Base-by-base conservation (phyloP, 1,140 invertebrate genomes). In the Asobara japonica region DNA sequence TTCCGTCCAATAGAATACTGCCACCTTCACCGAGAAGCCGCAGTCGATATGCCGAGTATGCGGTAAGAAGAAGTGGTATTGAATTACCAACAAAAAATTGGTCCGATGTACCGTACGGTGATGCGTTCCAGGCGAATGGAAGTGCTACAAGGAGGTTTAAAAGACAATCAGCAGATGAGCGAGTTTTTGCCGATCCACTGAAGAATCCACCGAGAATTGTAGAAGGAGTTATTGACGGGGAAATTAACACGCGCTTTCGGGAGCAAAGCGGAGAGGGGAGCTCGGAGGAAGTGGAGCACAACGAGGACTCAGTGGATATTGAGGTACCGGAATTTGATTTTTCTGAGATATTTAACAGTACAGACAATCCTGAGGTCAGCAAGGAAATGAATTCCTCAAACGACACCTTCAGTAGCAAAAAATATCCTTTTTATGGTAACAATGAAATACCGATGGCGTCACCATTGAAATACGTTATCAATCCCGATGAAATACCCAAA, bases 401-500 rank as follows among this genome's bases (percentile, higher is more conserved):
- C 64, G 33, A 45, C 27, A n/a, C 86, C 1, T 81, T 16, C 7
- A 30, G 89, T 64, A 41, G 18, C 1, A 62, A 84, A 6, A 88
- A 89, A 66, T 89, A 89, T 80, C 88, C 88, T 0, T 89, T 85
- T 76, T 89, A 89, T 25, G 77, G 79, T 0, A 76, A 81, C 66
- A 41, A 79, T 29, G 64, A 78, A 4, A 11, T 79, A n/a, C 64
- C 82, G 0, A 78, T 71, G 71, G 72, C 82, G 27, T 87, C 85
- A 3, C 82, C 86, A 0, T 62, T 89, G 7, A 85, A 84, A 30
- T 89, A 89, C 60, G 84, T 86, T 5, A 76, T 84, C 0, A 86
- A 89, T 81, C 88, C 87, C 0, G 73, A 77, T 61, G 72, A 79
- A 30, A 76, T 89, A 13, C 86, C 89, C 6, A 83, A 77, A 36